phyloP scores from a whole-genome alignment of 2,113 vertebrate genomes.

The Synchiropus splendidus region DNA sequence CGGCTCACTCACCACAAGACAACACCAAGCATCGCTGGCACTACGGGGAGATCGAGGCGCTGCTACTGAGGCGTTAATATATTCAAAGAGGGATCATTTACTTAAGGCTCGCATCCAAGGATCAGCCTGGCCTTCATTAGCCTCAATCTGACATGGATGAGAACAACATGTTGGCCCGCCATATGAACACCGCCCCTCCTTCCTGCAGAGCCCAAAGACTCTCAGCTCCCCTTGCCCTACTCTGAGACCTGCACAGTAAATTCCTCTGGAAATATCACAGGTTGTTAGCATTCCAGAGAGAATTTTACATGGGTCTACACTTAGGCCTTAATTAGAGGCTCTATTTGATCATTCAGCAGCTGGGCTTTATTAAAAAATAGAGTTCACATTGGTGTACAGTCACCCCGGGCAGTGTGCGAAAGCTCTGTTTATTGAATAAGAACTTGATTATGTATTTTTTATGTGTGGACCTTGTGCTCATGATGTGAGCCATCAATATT shows the following conservation, averaged over 20 bases:
- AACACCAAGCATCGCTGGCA: conserved; percentile 12
- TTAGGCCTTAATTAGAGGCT: conserved; percentile 57
- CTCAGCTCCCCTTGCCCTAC: conserved; percentile 15
- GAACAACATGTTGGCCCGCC: conserved; percentile 58
- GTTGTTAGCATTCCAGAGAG: conserved; percentile 61
- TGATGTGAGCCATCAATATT: no score
- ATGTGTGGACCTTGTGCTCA: no score
- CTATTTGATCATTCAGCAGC: conserved; percentile 61
- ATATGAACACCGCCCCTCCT: conserved; percentile 39
- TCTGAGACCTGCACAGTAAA: conserved; percentile 41
- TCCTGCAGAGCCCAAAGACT: conserved; percentile 15
- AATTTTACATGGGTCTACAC: conserved; percentile 47
- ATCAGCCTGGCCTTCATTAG: conserved; percentile 61
- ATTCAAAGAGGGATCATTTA: conserved; percentile 58
- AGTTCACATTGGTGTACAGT: conserved; percentile 27
- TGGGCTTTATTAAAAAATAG: conserved; percentile 51
- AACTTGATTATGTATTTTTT: no score
- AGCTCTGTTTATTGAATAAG: no score
- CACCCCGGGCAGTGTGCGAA: no score
- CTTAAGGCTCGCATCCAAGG: conserved; percentile 50
- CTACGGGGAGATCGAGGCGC: conserved; percentile 17
- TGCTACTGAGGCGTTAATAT: conserved; percentile 31
- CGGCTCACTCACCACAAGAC: conserved; percentile 27
- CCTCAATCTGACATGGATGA: conserved; percentile 59
- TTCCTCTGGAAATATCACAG: conserved; percentile 58